These are phyloP conservation scores for Cryptus viduatorius DNA, from an alignment of 2,888 invertebrate species.

Conservation along the genomic window DNA sequence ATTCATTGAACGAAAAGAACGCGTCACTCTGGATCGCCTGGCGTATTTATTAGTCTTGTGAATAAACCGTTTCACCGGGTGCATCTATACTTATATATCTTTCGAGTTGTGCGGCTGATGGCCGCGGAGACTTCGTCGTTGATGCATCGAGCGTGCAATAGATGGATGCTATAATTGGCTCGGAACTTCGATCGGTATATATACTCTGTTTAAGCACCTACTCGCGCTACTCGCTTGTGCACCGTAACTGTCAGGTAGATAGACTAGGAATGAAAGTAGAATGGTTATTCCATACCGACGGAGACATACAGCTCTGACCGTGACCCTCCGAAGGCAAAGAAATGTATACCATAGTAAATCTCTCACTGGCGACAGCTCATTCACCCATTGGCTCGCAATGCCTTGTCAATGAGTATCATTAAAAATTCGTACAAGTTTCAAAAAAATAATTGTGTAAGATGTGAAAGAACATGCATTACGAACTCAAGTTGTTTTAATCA, in stretches of 20 bases:
- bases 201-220: slow-evolving; percentile 22
- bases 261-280: slow-evolving; percentile 36
- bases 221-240: not conserved
- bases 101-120: not conserved
- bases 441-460: too few species aligned
- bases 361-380: not conserved
- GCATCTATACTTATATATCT: not conserved
- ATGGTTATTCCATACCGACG: slow-evolving; percentile 47
- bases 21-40: not conserved
- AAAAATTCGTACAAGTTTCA: too few species aligned
- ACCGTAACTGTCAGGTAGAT: not conserved
- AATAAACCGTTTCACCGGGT: slow-evolving; percentile 17
- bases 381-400: not conserved
- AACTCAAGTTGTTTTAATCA: too few species aligned
- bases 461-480: too few species aligned
- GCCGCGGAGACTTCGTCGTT: not conserved
- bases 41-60: not conserved
- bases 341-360: not conserved
- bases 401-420: too few species aligned
- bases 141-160: slow-evolving; percentile 30
- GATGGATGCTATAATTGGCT: slow-evolving; percentile 49
- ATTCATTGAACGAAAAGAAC: not conserved
- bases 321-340: slow-evolving; percentile 59
- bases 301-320: slow-evolving; percentile 40
- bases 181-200: slow-evolving; percentile 58